These are phyloP conservation scores for Heteropelma amictum DNA, from an alignment of 2,888 invertebrate species.

Conservation along the genomic window DNA sequence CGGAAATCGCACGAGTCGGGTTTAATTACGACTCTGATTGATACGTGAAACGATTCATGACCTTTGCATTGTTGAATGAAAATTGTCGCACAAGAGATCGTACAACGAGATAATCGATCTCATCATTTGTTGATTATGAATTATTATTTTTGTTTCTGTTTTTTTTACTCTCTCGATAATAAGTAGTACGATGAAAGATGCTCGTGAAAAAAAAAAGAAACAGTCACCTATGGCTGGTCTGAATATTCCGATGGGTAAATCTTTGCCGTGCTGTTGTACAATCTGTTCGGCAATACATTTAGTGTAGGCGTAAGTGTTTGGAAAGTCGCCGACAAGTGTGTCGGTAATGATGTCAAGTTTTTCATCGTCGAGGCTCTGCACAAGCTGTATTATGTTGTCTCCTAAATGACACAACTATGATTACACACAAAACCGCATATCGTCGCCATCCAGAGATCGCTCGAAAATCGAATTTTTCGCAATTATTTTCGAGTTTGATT, in stretches of 20 bases:
- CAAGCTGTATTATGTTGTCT: slow-evolving; percentile 73
- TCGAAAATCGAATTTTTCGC: too few relatives aligned
- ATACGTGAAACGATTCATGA: too few relatives aligned
- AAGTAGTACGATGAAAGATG: too few relatives aligned
- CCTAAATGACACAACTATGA: slow-evolving; percentile 60
- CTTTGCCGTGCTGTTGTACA: slow-evolving; percentile 79
- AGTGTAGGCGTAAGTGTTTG: slow-evolving; percentile 87
- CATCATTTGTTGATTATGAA: background rate
- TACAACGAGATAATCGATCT: background rate
- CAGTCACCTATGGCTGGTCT: slow-evolving; percentile 84
- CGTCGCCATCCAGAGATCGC: too few relatives aligned
- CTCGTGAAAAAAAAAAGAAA: background rate
- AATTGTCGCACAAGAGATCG: too few relatives aligned
- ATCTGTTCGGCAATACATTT: slow-evolving; percentile 85
- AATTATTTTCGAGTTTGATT: background rate
- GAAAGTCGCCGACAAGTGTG: slow-evolving; percentile 78
- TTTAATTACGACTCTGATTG: too few relatives aligned
- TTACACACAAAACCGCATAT: background rate
- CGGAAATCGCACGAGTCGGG: too few relatives aligned
- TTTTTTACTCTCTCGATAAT: too few relatives aligned
- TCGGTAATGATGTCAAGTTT: slow-evolving; percentile 72
- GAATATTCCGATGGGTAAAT: slow-evolving; percentile 83
- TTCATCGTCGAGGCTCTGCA: slow-evolving; percentile 73
- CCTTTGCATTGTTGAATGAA: too few relatives aligned
- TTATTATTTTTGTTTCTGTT: too few relatives aligned